These are phyloP conservation scores for Nudaria mundana DNA, from an alignment of 2,888 invertebrate genomes.

Conservation along the genomic window DNA sequence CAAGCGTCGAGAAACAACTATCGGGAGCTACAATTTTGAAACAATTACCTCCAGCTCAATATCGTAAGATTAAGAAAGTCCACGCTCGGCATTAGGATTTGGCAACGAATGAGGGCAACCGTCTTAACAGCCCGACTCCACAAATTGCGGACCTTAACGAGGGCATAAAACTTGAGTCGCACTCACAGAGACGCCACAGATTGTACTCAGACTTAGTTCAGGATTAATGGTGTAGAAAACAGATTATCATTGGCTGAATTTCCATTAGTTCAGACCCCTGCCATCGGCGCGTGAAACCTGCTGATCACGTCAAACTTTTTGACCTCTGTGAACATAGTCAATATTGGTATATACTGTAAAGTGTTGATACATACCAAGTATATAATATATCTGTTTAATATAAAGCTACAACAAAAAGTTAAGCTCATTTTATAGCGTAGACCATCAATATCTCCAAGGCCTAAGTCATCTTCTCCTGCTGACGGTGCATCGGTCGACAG, in stretches of 20 bases:
- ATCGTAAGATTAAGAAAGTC: constrained; percentile 80
- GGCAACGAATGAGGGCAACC: constrained; percentile 66
- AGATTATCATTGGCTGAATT: constrained; percentile 82
- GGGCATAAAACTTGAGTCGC: constrained; percentile 77
- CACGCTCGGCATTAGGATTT: constrained; percentile 76
- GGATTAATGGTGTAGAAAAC: constrained; percentile 83
- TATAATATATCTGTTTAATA: too few relatives aligned
- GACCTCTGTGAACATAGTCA: too few relatives aligned
- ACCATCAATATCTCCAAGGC: too few relatives aligned
- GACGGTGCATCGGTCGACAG: too few relatives aligned
- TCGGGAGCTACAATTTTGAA: constrained; percentile 71
- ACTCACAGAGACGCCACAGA: constrained; percentile 76
- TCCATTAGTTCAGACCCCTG: constrained; percentile 78
- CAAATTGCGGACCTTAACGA: constrained; percentile 81
- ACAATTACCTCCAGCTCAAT: constrained; percentile 79
- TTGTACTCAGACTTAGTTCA: constrained; percentile 79
- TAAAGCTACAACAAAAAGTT: too few relatives aligned
- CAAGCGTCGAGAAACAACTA: constrained; percentile 39
- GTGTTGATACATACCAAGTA: too few relatives aligned
- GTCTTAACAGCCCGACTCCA: constrained; percentile 78
- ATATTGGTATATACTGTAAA: too few relatives aligned
- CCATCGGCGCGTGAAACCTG: constrained; percentile 78
- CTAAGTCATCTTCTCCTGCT: too few relatives aligned
- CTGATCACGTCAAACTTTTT: too few relatives aligned
- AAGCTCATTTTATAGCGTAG: too few relatives aligned